Evolutionary conservation across 2,888 invertebrate species (phyloP).

Genomic region (Cryptus viduatorius): DNA sequence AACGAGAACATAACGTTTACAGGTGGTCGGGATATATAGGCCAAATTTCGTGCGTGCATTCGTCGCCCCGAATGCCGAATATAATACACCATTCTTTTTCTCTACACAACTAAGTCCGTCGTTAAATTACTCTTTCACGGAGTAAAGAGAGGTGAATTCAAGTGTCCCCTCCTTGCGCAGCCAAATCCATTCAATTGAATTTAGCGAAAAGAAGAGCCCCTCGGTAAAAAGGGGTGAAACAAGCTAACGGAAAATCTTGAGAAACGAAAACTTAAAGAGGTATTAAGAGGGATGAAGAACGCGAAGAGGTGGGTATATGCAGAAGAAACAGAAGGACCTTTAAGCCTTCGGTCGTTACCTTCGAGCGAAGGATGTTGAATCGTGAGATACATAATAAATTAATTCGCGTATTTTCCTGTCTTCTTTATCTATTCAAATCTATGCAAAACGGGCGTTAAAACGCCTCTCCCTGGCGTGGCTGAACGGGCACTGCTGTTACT

Average conservation of each 20-base stretch:
- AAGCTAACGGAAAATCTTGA: slow-evolving; percentile 64
- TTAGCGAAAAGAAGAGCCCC: slow-evolving; percentile 36
- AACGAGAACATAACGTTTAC: too few relatives aligned
- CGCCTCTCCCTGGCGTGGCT: slow-evolving; percentile 69
- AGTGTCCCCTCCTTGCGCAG: neutral
- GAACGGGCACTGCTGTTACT: slow-evolving; percentile 72
- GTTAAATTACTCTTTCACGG: neutral
- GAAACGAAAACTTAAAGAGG: slow-evolving; percentile 77
- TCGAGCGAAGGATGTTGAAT: slow-evolving; percentile 44
- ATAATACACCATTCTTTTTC: neutral
- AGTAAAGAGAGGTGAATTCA: neutral
- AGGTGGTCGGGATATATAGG: neutral
- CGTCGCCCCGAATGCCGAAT: neutral
- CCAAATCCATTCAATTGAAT: slow-evolving; percentile 61
- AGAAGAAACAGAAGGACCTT: slow-evolving; percentile 56
- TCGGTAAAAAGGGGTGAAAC: slow-evolving; percentile 47
- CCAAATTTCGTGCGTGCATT: neutral
- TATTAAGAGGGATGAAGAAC: slow-evolving; percentile 74
- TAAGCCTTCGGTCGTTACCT: slow-evolving; percentile 69
- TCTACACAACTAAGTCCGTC: neutral
- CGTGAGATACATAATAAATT: slow-evolving; percentile 84
- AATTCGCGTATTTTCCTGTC: slow-evolving; percentile 83
- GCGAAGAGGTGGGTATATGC: slow-evolving; percentile 15
- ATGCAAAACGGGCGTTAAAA: slow-evolving; percentile 85
- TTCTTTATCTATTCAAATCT: slow-evolving; percentile 85